Conservation (phyloP, 2,888 invertebrate genomes). For the Chrysopilus asiliformis region DNA sequence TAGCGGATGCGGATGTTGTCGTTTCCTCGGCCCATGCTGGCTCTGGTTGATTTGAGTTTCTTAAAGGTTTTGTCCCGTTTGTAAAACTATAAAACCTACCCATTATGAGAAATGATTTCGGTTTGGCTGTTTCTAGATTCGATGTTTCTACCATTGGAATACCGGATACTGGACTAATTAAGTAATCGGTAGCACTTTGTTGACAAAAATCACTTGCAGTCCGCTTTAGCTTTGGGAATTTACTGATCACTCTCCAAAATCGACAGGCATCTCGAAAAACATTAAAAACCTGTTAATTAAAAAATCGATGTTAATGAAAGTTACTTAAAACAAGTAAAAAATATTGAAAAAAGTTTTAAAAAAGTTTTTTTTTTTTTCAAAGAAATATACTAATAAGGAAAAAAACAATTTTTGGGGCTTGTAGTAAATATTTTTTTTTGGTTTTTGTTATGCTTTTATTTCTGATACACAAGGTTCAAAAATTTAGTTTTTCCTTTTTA, state of each 20-base stretch:
- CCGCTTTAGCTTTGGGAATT: slow-evolving; percentile 49
- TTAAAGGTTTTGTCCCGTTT: too few species aligned
- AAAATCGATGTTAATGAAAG: slow-evolving; percentile 5
- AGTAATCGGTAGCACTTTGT: slow-evolving; percentile 32
- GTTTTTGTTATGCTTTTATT: neutral
- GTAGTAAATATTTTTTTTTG: too few species aligned
- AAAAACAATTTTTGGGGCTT: too few species aligned
- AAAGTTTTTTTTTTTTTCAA: too few species aligned
- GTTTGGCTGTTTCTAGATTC: slow-evolving; percentile 21
- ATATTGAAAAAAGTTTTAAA: too few species aligned
- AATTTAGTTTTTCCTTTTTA: too few species aligned
- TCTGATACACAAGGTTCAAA: too few species aligned
- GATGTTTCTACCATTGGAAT: slow-evolving; percentile 35
- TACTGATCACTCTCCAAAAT: slow-evolving; percentile 59
- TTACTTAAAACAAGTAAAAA: too few species aligned
- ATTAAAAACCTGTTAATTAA: slow-evolving; percentile 48
- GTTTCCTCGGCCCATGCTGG: slow-evolving; percentile 47
- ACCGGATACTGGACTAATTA: slow-evolving; percentile 40
- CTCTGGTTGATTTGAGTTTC: slow-evolving; percentile 30
- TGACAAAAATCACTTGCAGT: slow-evolving; percentile 43
- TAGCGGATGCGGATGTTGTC: slow-evolving; percentile 44
- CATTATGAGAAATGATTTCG: slow-evolving; percentile 31
- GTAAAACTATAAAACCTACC: too few species aligned
- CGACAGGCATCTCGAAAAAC: slow-evolving; percentile 65
- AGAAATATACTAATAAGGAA: too few species aligned